These are phyloP conservation scores for Drosophila tripunctata DNA, from an alignment of 2,888 invertebrate species.

Conservation along the genomic window DNA sequence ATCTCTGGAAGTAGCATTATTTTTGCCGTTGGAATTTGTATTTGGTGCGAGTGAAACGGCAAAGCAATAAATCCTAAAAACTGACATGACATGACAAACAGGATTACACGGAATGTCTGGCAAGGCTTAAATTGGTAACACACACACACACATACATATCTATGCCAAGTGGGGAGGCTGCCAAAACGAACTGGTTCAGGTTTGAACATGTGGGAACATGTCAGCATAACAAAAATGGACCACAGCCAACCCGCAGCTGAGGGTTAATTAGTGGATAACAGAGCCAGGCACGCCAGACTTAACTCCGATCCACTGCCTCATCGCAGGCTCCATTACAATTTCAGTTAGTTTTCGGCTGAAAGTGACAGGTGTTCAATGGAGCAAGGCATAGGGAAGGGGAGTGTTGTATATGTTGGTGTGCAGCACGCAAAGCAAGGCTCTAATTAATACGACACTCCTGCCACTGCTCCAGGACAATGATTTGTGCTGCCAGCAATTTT, in stretches of 20 bases:
- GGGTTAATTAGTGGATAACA: constrained; percentile 79
- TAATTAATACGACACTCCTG: constrained; percentile 43
- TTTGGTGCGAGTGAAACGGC: constrained; percentile 48
- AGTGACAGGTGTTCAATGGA: constrained; percentile 59
- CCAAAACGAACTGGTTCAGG: neutral
- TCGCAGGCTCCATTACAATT: constrained; percentile 64
- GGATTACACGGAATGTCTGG: constrained; percentile 80
- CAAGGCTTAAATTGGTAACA: constrained; percentile 76
- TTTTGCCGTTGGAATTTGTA: constrained; percentile 60
- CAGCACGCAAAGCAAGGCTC: constrained; percentile 40
- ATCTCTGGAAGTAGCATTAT: constrained; percentile 49
- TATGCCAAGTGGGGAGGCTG: constrained; percentile 19
- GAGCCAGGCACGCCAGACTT: constrained; percentile 18
- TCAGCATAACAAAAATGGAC: constrained; percentile 58
- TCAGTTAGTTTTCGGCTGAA: constrained; percentile 43
- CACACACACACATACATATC: constrained; percentile 37
- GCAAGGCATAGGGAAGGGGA: neutral
- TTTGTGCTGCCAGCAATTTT: constrained; percentile 39
- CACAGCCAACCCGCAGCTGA: constrained; percentile 56
- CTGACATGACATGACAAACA: constrained; percentile 83
- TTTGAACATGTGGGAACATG: constrained; percentile 33
- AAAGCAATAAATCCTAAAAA: constrained; percentile 82
- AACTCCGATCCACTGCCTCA: constrained; percentile 7
- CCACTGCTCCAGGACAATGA: constrained; percentile 22
- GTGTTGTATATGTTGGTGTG: constrained; percentile 19